Evolutionary conservation across 2,888 invertebrate species (phyloP).

Genomic region (Pimpla rufipes): DNA sequence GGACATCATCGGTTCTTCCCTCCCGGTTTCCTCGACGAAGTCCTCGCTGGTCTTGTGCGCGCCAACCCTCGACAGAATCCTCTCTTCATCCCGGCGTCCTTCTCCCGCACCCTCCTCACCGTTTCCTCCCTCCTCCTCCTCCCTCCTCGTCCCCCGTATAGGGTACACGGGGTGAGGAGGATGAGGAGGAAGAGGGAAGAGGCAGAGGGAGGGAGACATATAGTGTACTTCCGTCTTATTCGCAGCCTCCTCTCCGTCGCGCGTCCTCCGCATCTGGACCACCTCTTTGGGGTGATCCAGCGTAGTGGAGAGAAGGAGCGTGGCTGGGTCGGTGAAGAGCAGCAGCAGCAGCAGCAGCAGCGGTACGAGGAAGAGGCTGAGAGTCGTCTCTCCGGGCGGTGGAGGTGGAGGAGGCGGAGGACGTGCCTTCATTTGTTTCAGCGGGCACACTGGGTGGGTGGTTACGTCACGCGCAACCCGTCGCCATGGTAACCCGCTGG

Average conservation of each 20-base stretch:
- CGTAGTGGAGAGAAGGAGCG: constrained; percentile 69
- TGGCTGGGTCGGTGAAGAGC: constrained; percentile 66
- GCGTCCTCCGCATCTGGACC: constrained; percentile 69
- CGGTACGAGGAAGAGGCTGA: constrained; percentile 66
- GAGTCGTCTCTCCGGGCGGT: neutral
- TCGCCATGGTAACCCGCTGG: constrained; percentile 84
- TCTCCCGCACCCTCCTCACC: constrained; percentile 27
- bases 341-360: constrained; percentile 16
- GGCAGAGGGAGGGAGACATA: neutral
- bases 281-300: constrained; percentile 74
- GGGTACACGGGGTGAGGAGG: too few relatives aligned
- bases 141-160: constrained; percentile 28
- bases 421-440: constrained; percentile 86
- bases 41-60: constrained; percentile 58
- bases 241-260: constrained; percentile 41
- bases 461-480: constrained; percentile 84
- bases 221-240: constrained; percentile 57
- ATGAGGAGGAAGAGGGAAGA: too few relatives aligned
- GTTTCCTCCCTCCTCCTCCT: constrained; percentile 40
- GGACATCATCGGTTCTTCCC: constrained; percentile 77
- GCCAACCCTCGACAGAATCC: constrained; percentile 49
- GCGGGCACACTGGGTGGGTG: constrained; percentile 83
- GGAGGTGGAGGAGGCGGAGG: constrained; percentile 65
- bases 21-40: constrained; percentile 62
- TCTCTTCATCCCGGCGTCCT: constrained; percentile 63